phyloP scores from a whole-genome alignment of 1,140 invertebrate species.

The Gryllus bimaculatus region DNA sequence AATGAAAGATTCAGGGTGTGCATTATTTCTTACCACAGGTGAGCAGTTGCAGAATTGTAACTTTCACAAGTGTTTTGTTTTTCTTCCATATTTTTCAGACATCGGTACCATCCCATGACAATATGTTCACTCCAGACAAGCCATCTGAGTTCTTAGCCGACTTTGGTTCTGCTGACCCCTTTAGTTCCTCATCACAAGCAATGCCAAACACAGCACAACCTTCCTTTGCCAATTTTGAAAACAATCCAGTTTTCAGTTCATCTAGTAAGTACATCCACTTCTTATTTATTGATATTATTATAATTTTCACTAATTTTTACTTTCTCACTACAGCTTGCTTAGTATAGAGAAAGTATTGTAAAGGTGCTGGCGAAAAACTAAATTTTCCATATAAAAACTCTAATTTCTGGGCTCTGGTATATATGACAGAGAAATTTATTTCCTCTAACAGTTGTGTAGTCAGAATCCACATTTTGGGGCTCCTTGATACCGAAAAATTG shows the following conservation, averaged over 20 bases:
- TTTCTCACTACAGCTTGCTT: background rate
- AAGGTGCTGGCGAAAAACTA: background rate
- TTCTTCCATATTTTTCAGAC: conserved; percentile 12
- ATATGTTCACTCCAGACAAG: conserved; percentile 38
- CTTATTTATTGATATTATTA: background rate
- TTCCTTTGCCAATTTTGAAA: conserved; percentile 63
- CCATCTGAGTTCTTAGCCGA: conserved; percentile 46
- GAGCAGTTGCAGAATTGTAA: too few species aligned
- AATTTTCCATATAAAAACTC: too few species aligned
- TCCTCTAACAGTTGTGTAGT: too few species aligned
- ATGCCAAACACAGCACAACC: conserved; percentile 27
- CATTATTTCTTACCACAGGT: too few species aligned
- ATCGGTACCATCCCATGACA: conserved; percentile 24
- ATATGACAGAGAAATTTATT: too few species aligned
- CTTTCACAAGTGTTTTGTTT: too few species aligned
- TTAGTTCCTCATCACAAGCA: conserved; percentile 21
- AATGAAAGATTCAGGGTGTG: too few species aligned
- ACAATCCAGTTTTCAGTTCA: conserved; percentile 56
- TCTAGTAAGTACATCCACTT: conserved; percentile 36
- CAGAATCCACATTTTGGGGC: too few species aligned
- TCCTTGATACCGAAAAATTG: too few species aligned
- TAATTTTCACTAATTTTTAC: background rate
- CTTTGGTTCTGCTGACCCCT: conserved; percentile 40
- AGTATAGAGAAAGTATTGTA: background rate
- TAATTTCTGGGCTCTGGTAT: too few species aligned